A percentile compares a stretch with the other conserved stretches of the same genome.
Evolutionary conservation across 2,888 invertebrate genomes (phyloP).

Genomic region (Sialis fuliginosa): DNA sequence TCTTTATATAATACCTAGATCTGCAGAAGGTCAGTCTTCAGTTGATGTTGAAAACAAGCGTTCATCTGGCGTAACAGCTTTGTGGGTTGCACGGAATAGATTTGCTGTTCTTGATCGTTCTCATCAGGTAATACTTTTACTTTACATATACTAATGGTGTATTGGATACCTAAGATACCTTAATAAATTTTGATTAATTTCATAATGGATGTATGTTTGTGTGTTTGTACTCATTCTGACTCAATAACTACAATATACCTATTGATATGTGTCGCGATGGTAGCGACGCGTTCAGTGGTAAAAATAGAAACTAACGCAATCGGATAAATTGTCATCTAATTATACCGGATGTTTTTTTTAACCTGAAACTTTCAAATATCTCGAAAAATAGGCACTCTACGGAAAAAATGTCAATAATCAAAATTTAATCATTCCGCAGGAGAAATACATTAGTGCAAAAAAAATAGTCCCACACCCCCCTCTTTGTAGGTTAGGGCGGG

Average conservation of each 20-base stretch:
- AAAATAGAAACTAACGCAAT: no score
- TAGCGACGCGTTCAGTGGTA: no score
- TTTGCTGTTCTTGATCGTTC: constrained; percentile 93
- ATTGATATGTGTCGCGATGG: no score
- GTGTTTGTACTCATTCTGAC: not conserved
- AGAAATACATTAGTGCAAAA: no score
- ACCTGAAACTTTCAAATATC: no score
- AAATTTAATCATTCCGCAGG: no score
- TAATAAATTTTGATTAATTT: not conserved
- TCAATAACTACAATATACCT: not conserved
- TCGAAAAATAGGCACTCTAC: no score
- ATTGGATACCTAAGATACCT: not conserved
- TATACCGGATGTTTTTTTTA: no score
- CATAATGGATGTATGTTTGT: not conserved
- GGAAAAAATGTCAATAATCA: no score
- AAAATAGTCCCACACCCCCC: no score
- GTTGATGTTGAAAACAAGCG: constrained; percentile 52
- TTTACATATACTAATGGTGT: not conserved
- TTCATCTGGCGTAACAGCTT: constrained; percentile 77
- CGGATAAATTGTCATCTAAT: no score
- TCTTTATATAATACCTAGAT: constrained; percentile 74
- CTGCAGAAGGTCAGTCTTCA: constrained; percentile 28
- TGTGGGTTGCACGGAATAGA: constrained; percentile 94
- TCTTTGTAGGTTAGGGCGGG: no score
- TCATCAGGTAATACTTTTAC: constrained; percentile 47